phyloP scores from a whole-genome alignment of 2,797 vertebrate genomes.

The Pempheris klunzingeri region DNA sequence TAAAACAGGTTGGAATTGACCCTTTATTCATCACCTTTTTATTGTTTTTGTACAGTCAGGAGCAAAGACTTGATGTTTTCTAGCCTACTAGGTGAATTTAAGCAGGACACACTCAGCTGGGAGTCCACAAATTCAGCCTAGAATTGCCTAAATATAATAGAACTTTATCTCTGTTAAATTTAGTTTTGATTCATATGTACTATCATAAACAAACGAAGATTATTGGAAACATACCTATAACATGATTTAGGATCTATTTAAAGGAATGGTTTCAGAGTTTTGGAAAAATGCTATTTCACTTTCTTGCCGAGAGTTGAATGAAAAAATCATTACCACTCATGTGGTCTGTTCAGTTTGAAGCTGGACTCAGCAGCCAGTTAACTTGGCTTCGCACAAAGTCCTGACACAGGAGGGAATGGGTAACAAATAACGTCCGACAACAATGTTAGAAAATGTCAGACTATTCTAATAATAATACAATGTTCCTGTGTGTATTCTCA shows the following conservation, averaged over 20 bases:
- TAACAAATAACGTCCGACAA: neutral
- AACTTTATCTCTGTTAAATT: neutral
- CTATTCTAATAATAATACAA: neutral
- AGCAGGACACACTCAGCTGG: neutral
- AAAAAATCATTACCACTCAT: neutral
- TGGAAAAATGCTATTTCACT: too few relatives aligned
- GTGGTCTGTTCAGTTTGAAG: neutral
- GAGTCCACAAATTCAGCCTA: neutral
- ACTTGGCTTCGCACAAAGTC: neutral
- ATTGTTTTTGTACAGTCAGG: neutral
- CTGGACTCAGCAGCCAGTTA: neutral
- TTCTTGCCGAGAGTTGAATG: neutral
- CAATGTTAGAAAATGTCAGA: neutral
- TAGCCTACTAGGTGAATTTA: neutral
- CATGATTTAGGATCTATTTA: neutral
- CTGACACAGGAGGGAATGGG: neutral
- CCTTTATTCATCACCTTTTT: neutral
- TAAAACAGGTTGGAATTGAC: slow-evolving; percentile 13
- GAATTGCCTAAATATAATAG: neutral
- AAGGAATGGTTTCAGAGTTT: neutral
- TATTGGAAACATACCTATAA: neutral
- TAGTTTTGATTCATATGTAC: neutral
- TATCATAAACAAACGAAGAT: neutral
- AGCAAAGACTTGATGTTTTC: neutral
- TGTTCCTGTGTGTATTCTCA: neutral